A percentile compares a stretch with the other conserved stretches of the same genome.
Conservation (phyloP, 2,113 vertebrate genomes). For the Formicarius rufipectus region DNA sequence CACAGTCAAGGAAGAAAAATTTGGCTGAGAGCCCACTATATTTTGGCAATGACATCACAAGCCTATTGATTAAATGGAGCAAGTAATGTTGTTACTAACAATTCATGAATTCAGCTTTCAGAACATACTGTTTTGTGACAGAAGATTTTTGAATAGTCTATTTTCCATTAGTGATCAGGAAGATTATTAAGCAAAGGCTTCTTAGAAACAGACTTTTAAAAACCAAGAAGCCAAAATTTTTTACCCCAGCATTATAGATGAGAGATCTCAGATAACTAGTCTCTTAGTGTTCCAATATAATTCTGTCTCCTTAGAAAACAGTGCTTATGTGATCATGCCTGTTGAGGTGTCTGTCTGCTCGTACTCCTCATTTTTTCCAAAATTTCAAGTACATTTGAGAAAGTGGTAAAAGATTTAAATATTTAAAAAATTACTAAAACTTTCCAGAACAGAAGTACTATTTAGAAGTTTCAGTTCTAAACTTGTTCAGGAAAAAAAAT, state of each 20-base stretch:
- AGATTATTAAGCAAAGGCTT: background rate
- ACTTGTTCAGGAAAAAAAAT: background rate
- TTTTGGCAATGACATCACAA: background rate
- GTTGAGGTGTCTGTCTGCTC: background rate
- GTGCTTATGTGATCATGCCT: background rate
- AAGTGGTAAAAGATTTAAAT: background rate
- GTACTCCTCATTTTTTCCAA: background rate
- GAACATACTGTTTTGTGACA: background rate
- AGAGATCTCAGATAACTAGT: background rate
- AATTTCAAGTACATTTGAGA: constrained; percentile 1
- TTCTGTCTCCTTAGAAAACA: constrained; percentile 26
- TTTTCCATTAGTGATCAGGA: background rate
- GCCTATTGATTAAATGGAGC: background rate
- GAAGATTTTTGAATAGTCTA: background rate
- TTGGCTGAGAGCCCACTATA: background rate
- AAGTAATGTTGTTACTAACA: background rate
- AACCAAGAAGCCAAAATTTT: background rate
- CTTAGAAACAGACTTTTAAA: background rate
- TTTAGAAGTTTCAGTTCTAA: background rate
- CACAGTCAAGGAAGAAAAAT: background rate
- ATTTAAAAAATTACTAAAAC: background rate
- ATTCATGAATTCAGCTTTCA: background rate
- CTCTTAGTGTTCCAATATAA: background rate
- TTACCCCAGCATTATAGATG: background rate
- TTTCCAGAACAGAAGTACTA: background rate